Base-by-base conservation (phyloP, 2,113 vertebrate species). In the Rhinoptilus africanus region DNA sequence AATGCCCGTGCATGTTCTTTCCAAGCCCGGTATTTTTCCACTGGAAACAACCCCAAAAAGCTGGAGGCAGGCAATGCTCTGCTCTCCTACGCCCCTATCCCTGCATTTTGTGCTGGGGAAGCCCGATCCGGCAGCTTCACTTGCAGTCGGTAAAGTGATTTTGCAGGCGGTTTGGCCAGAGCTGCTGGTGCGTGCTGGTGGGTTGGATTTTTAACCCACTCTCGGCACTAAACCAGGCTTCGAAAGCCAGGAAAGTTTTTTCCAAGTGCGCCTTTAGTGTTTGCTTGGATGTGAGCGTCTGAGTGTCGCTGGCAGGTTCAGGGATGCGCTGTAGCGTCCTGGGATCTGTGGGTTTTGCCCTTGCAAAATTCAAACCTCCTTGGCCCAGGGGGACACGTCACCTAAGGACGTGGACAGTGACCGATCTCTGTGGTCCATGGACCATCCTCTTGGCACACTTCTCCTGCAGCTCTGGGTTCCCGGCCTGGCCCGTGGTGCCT, bases 91-190 rank as follows among this genome's bases (percentile, higher is more conserved):
- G 1, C 76, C 89, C 62, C 67, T 80, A 41, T 86, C 76, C 53
- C 57, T 48, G 51, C 4, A 5, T 35, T 75, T 45, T 74, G 56
- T 2, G 14, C 77, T 22, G 28, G 76, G 48, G 62, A 69, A 66
- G 67, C 45, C n/a, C 1, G 4, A 83, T 14, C 26, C 4, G 7
- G 50, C 4, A 9, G 79, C 60, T 89, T 51, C 6, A 8, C 68
- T 64, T 59, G 73, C 69, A 88, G 81, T 16, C 17, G 3, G 28
- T 51, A 77, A 95, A 96, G 85, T 2, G 8, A 88, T 96, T 95
- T 88, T 77, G 78, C 86, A 96, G 95, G 68, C 35, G 4, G 50
- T 81, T 90, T 92, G 93, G 85, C 82, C 39, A 6, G 78, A 66
- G 64, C 74, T 66, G 69, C 48, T 43, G 68, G 28, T 64, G 78